Conservation (phyloP, 1,140 invertebrate genomes). For the Saxidomus purpurata region DNA sequence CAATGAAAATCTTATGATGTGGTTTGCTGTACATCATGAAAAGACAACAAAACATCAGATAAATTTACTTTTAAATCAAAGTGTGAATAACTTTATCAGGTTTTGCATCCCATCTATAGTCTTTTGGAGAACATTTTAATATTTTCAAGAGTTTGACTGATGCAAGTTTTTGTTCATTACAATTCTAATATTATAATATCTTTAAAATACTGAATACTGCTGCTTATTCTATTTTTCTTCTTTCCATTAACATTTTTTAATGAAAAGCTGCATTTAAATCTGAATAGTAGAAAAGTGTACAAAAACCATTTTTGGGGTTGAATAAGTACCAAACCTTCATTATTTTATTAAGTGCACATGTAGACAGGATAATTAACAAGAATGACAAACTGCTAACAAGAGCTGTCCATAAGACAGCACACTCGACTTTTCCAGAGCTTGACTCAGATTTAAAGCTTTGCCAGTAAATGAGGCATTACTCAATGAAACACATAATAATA, state of each 20-base stretch:
- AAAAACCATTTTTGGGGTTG: conserved; percentile 1
- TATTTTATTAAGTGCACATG: conserved; percentile 1
- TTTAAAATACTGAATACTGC: conserved; percentile 6
- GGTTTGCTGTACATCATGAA: background rate
- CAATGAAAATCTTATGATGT: background rate
- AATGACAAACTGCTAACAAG: background rate
- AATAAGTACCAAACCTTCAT: background rate
- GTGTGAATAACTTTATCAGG: conserved; percentile 5
- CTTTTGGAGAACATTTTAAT: background rate
- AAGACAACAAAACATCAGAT: background rate
- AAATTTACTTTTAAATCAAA: conserved; percentile 7
- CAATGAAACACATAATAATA: conserved; percentile 6
- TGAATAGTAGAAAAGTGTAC: conserved; percentile 1
- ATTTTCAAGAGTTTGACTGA: conserved; percentile 5
- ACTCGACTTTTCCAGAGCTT: background rate
- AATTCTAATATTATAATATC: conserved; percentile 7
- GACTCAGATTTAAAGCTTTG: too few relatives aligned
- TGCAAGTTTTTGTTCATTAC: conserved; percentile 5
- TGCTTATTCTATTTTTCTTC: conserved; percentile 5
- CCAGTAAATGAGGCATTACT: background rate
- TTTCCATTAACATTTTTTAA: background rate
- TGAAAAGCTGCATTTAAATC: conserved; percentile 1
- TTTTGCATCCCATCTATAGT: conserved; percentile 1
- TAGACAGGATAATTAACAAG: conserved; percentile 5
- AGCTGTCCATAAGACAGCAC: background rate